Evolutionary conservation across 2,888 invertebrate species (phyloP).

Genomic region (Amblyteles armatorius): DNA sequence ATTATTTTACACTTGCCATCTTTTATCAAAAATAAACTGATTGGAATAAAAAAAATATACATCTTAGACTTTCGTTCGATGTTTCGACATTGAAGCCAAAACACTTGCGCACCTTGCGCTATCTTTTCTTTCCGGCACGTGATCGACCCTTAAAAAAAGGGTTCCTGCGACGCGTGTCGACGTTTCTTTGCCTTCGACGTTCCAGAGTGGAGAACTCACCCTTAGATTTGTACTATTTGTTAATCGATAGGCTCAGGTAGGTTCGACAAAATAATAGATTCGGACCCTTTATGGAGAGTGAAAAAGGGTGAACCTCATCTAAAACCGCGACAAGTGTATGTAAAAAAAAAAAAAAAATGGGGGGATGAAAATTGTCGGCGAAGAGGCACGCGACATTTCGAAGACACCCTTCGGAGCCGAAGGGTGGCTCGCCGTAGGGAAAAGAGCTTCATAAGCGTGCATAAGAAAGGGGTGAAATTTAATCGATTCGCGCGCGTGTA

Average conservation of each 20-base stretch:
- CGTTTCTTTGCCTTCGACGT: neutral
- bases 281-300: neutral
- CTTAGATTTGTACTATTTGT: conserved; percentile 5
- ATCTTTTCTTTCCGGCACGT: neutral
- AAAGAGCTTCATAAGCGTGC: conserved; percentile 33
- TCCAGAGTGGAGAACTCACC: neutral
- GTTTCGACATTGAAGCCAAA: neutral
- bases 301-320: conserved; percentile 9
- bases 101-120: neutral
- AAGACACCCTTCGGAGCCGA: conserved; percentile 65
- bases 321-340: conserved; percentile 39
- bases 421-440: conserved; percentile 67
- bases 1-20: neutral
- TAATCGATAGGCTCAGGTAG: conserved; percentile 30
- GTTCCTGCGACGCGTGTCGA: neutral
- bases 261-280: conserved; percentile 5
- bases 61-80: neutral
- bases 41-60: neutral
- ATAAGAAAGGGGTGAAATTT: conserved; percentile 77
- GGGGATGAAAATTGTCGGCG: conserved; percentile 33
- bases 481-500: conserved; percentile 74
- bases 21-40: no score
- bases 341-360: conserved; percentile 44
- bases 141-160: neutral
- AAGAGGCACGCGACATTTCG: conserved; percentile 75